These are phyloP conservation scores for Drosophila aff. DNA, from an alignment of 1,140 invertebrate species.

Conservation along the genomic window DNA sequence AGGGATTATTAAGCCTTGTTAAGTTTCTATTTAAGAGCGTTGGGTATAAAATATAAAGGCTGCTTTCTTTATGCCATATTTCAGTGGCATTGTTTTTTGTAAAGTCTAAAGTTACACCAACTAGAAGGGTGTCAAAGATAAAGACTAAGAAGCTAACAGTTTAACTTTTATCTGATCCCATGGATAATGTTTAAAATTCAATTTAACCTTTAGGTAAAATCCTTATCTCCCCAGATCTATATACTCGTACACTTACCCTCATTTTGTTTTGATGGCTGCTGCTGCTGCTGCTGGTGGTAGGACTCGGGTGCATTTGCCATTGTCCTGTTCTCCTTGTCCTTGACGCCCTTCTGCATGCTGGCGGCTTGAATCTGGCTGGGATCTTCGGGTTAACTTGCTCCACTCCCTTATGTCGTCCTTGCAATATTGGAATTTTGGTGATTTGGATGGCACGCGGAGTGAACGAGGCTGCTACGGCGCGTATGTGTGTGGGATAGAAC, in stretches of 20 bases:
- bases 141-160: not conserved
- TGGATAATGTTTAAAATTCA: not conserved
- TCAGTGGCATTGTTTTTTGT: not conserved
- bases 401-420: conserved; percentile 5
- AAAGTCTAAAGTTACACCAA: not conserved
- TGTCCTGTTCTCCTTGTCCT: conserved; percentile 55
- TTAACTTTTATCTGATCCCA: not conserved
- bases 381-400: not conserved
- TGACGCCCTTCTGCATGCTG: conserved; percentile 63
- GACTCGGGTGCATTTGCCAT: conserved; percentile 2
- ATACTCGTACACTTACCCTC: conserved; percentile 36
- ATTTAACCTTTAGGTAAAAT: not conserved
- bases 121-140: not conserved
- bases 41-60: no score
- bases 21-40: no score
- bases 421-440: conserved; percentile 13
- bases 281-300: conserved; percentile 32
- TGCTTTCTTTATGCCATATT: not conserved
- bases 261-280: conserved; percentile 17
- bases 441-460: not conserved
- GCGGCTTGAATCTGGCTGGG: not conserved
- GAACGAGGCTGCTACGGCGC: not conserved
- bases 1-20: no score
- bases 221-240: not conserved
- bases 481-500: not conserved